phyloP scores from a whole-genome alignment of 2,888 invertebrate species.

The Itoplectis maculator region DNA sequence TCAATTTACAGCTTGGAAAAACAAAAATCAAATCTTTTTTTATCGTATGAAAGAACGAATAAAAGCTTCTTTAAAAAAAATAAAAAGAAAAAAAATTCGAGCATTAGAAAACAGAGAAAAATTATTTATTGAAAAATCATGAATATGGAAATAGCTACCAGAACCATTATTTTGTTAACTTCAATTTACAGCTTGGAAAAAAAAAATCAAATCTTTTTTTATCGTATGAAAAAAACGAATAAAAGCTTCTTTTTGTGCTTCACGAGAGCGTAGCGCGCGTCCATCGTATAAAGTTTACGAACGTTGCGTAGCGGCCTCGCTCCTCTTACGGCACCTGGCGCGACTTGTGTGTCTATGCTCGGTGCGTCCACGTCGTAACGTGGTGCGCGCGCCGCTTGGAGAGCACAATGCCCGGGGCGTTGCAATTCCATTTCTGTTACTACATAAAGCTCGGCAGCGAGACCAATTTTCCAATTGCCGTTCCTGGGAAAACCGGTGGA shows the following conservation, averaged over 20 bases:
- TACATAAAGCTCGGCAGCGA: conserved; percentile 24
- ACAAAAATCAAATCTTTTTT: too few relatives aligned
- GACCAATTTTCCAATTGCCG: conserved; percentile 18
- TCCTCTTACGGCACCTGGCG: not conserved
- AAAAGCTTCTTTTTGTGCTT: not conserved
- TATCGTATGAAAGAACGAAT: too few relatives aligned
- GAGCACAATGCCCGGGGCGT: conserved; percentile 33
- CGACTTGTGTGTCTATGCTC: not conserved
- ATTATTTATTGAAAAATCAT: too few relatives aligned
- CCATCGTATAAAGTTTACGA: not conserved
- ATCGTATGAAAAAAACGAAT: not conserved
- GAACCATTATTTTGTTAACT: too few relatives aligned
- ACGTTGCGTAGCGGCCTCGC: not conserved
- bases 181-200: too few relatives aligned
- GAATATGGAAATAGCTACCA: too few relatives aligned
- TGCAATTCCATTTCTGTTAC: conserved; percentile 49
- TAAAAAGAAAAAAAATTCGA: too few relatives aligned
- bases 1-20: too few relatives aligned
- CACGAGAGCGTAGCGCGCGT: not conserved
- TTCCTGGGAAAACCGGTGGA: not conserved
- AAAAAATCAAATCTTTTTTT: too few relatives aligned
- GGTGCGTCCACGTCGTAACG: conserved; percentile 29
- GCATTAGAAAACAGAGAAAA: too few relatives aligned
- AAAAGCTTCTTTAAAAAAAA: too few relatives aligned
- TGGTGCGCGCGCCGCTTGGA: not conserved